Evolutionary conservation across 2,888 invertebrate species (phyloP), one percentile per base, ranked within the genome.

Genomic region (Rhagophthalmus giganteus): DNA sequence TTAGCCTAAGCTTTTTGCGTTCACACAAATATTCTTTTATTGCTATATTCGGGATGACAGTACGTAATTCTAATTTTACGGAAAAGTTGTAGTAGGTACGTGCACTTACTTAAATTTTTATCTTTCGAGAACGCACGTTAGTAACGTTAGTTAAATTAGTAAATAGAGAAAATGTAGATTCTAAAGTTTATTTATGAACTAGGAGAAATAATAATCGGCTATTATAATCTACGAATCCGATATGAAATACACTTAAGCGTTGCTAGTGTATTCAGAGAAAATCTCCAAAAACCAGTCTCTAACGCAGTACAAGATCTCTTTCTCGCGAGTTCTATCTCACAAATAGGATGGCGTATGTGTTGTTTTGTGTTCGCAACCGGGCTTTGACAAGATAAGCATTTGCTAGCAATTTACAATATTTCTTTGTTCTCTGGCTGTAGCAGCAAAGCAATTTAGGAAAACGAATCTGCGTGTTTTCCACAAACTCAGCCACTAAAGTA

Each of bases 381-480:
- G 60, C 60, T 66, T 66, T 65, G 65, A 65, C 62, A 64, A 67
- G 66, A 67, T 67, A 66, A 66, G 64, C 65, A 66, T 64, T 63
- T 62, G 50, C 59, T 44, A 60, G 63, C 62, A 64, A 67, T 65
- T 63, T 64, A 59, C 64, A 62, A 63, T 64, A 65, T 63, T 63
- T 60, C 60, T 59, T 58, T 59, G 54, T 51, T 51, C 52, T 44
- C 55, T 51, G 57, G 54, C 38, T 49, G 54, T 47, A 52, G 40
- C n/a, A n/a, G n/a, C 38, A 41, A 55, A 41, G 53, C 54, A 54
- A 58, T 57, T 52, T 50, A 54, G 26, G 44, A 30, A 53, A 56
- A 49, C 53, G 56, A 56, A 56, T 52, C 42, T 56, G 37, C 54
- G 54, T 56, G 56, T 54, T 58, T 58, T 52, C 49, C 42, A 49